A percentile compares a stretch with the other conserved stretches of the same genome.
These are phyloP conservation scores for Sepiola atlantica DNA, from an alignment of 2,888 invertebrate species.

Conservation along the genomic window DNA sequence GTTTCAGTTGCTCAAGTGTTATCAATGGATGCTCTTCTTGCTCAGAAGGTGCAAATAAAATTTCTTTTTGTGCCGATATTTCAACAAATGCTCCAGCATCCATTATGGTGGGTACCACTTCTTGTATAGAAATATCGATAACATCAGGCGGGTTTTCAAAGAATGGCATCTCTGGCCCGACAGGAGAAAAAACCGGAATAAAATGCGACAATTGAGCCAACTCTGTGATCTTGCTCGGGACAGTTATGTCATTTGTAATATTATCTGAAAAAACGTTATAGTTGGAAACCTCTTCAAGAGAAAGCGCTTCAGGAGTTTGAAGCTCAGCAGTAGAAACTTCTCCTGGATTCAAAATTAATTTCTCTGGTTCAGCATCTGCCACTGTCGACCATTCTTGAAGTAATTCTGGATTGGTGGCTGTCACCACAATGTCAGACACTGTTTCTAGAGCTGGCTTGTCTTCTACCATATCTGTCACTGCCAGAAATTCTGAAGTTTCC, in stretches of 20 bases:
- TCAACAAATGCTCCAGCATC: background rate
- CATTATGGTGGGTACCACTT: background rate
- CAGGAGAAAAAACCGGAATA: background rate
- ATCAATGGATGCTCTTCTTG: background rate
- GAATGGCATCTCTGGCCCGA: background rate
- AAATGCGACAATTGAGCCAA: background rate
- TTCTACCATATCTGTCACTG: background rate
- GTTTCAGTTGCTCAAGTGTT: background rate
- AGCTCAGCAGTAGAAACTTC: background rate
- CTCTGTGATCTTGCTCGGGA: background rate
- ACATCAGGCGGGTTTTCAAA: background rate
- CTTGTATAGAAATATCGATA: background rate
- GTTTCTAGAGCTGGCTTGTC: background rate
- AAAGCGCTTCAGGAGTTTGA: background rate
- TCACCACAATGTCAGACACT: background rate
- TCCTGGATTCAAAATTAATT: background rate
- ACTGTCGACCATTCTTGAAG: background rate
- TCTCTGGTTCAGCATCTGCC: background rate
- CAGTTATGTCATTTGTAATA: background rate
- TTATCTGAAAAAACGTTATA: background rate
- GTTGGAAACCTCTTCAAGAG: background rate
- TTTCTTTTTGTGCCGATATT: background rate
- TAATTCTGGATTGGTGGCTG: background rate
- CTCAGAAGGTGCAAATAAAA: background rate
- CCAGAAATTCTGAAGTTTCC: background rate